Conservation (phyloP, 2,113 vertebrate species). For the Eretmochelys imbricata region DNA sequence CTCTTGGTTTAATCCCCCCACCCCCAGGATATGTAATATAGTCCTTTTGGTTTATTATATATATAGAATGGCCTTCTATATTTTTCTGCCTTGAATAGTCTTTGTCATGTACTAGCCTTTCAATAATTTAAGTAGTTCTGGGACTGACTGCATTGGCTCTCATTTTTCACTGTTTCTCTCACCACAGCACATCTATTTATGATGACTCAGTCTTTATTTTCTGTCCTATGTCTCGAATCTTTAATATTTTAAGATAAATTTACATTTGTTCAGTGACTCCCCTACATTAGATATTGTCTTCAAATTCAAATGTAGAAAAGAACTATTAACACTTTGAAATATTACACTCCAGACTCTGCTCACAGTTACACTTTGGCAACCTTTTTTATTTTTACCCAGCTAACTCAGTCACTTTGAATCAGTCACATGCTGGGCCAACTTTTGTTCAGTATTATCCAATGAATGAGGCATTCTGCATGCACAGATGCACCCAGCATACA, state of each 20-base stretch:
- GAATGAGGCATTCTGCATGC: background rate
- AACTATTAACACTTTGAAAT: slow-evolving; percentile 5
- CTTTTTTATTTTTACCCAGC: background rate
- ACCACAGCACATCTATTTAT: slow-evolving; percentile 60
- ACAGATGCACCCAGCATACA: accelerated
- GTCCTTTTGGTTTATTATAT: slow-evolving; percentile 4
- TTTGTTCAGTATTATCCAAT: background rate
- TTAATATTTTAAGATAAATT: slow-evolving; percentile 72
- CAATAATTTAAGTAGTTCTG: slow-evolving; percentile 65
- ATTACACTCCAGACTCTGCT: background rate
- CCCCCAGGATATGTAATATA: background rate
- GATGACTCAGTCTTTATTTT: slow-evolving; percentile 60
- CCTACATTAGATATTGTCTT: background rate
- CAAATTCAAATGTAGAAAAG: background rate
- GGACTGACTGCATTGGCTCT: slow-evolving; percentile 20
- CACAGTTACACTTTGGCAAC: background rate
- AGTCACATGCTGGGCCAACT: background rate
- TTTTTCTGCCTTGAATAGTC: slow-evolving; percentile 53
- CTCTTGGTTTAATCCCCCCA: background rate
- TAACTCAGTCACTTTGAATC: background rate
- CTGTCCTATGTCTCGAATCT: slow-evolving; percentile 56
- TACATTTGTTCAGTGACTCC: slow-evolving; percentile 60
- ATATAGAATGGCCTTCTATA: background rate
- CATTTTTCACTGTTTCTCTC: slow-evolving; percentile 66
- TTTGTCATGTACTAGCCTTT: slow-evolving; percentile 61